Evolutionary conservation across 2,888 invertebrate genomes (phyloP).

Genomic region (Tyria jacobaeae): DNA sequence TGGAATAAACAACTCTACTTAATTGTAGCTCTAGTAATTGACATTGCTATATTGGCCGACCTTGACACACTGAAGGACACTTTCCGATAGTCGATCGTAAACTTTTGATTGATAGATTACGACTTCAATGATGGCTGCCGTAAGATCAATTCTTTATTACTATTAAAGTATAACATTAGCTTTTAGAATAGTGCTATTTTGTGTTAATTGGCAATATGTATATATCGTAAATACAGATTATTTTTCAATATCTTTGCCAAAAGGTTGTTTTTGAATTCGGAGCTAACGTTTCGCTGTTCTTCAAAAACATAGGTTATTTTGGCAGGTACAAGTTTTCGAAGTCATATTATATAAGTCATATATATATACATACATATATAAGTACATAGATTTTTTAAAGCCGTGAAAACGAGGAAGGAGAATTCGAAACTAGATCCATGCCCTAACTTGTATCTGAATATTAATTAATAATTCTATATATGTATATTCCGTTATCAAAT

Average conservation of each 20-base stretch:
- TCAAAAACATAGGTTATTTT: too few species aligned
- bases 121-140: conserved; percentile 8
- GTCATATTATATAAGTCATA: too few species aligned
- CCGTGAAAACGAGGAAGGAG: too few species aligned
- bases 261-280: background rate
- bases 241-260: background rate
- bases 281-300: background rate
- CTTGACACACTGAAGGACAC: conserved; percentile 9
- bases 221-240: background rate
- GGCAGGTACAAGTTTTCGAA: too few species aligned
- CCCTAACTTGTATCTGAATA: background rate
- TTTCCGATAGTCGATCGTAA: conserved; percentile 1
- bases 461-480: too few species aligned
- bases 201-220: background rate
- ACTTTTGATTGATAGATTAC: conserved; percentile 10
- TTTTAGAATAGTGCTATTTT: background rate
- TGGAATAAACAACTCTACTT: background rate
- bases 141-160: background rate
- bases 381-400: too few species aligned
- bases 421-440: background rate
- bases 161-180: background rate
- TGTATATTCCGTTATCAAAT: too few species aligned
- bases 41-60: background rate
- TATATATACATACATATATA: too few species aligned
- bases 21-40: background rate